phyloP scores from a whole-genome alignment of 2,113 vertebrate species.

The Paracanthobrama guichenoti region DNA sequence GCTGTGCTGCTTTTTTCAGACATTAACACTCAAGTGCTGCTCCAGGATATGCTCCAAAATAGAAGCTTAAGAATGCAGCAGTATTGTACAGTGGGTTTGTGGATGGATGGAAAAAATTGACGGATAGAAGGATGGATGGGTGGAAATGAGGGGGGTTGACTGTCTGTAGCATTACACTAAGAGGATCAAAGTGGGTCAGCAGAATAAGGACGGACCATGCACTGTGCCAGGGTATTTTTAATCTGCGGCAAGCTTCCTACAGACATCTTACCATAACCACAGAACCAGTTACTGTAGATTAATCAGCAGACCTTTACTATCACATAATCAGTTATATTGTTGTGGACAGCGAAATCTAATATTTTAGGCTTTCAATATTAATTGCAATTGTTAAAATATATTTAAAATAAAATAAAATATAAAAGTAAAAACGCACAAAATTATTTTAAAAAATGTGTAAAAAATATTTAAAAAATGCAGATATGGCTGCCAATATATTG shows the following conservation, averaged over 20 bases:
- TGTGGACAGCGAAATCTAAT: background rate
- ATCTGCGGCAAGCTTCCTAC: constrained; percentile 25
- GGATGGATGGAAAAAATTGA: constrained; percentile 9
- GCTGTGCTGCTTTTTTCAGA: background rate
- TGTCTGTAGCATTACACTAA: constrained; percentile 24
- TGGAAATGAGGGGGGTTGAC: constrained; percentile 15
- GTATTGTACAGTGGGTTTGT: background rate
- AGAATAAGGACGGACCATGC: constrained; percentile 22
- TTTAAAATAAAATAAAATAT: background rate
- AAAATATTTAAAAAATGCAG: no score
- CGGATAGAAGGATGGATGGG: constrained; percentile 18
- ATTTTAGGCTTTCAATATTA: background rate
- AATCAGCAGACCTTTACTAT: background rate
- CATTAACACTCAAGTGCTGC: background rate
- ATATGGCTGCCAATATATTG: background rate
- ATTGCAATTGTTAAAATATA: background rate
- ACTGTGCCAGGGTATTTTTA: constrained; percentile 23
- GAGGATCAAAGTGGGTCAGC: constrained; percentile 35
- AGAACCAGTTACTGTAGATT: background rate
- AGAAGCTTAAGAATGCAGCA: background rate
- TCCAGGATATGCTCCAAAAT: background rate
- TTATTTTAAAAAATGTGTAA: no score
- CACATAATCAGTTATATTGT: background rate
- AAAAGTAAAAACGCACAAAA: background rate
- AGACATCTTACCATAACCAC: background rate